Conservation (phyloP, 2,113 vertebrate genomes). For the Zosterops japonicus region DNA sequence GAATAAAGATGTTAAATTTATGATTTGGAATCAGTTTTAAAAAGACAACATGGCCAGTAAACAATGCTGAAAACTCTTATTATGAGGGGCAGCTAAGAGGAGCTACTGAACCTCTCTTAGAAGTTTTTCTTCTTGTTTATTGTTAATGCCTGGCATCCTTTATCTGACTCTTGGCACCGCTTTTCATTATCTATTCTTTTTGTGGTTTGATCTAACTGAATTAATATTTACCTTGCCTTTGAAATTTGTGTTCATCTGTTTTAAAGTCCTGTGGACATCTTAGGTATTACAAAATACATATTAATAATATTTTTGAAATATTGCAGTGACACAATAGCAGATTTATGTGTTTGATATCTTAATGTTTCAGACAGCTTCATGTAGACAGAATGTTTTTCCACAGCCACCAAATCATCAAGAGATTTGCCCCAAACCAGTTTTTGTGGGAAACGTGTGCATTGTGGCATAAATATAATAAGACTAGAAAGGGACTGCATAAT, state of each 20-base stretch:
- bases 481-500: background rate
- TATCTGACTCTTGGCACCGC: background rate
- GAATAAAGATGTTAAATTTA: constrained; percentile 14
- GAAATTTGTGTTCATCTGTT: background rate
- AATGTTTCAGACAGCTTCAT: background rate
- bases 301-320: background rate
- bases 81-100: background rate
- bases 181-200: background rate
- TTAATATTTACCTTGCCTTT: background rate
- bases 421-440: background rate
- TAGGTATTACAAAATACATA: background rate
- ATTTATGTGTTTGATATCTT: background rate
- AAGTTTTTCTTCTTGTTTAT: background rate
- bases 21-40: background rate
- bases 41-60: background rate
- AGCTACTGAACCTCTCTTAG: background rate
- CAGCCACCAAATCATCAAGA: background rate
- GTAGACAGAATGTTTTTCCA: background rate
- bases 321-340: background rate
- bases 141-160: background rate
- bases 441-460: background rate
- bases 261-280: background rate
- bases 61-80: background rate
- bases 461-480: background rate
- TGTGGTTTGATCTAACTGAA: background rate